Evolutionary conservation across 2,888 invertebrate species (phyloP).

Genomic region (Endomychus coccineus): DNA sequence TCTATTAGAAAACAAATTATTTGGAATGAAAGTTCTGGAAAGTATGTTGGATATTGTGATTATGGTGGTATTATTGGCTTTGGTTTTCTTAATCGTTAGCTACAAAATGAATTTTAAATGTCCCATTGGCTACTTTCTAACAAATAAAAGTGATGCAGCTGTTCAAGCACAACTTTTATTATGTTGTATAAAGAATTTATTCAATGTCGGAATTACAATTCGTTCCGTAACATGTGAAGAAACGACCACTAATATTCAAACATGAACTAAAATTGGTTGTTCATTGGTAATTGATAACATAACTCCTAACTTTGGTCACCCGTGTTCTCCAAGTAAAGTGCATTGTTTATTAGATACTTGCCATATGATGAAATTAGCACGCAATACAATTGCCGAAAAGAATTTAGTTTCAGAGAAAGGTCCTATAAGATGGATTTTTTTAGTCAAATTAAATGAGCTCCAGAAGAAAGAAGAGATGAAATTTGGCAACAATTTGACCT

Average conservation of each 20-base stretch:
- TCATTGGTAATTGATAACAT: slow-evolving; percentile 10
- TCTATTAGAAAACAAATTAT: slow-evolving; percentile 10
- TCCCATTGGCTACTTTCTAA: slow-evolving; percentile 23
- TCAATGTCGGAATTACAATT: too few relatives aligned
- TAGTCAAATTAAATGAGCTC: slow-evolving; percentile 16
- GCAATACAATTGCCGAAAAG: slow-evolving; percentile 19
- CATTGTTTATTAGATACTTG: slow-evolving; percentile 19
- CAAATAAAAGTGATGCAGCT: slow-evolving; percentile 18
- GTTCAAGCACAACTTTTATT: slow-evolving; percentile 17
- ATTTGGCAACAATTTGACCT: slow-evolving; percentile 22
- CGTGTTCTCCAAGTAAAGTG: slow-evolving; percentile 11
- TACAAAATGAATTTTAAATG: slow-evolving; percentile 19
- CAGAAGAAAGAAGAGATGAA: slow-evolving; percentile 20
- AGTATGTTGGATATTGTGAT: slow-evolving; percentile 17
- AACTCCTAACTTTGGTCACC: too few relatives aligned
- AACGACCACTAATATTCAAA: slow-evolving; percentile 17
- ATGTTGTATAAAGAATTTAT: slow-evolving; percentile 15
- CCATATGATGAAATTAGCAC: slow-evolving; percentile 20
- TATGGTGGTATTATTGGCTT: slow-evolving; percentile 17
- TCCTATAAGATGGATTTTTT: slow-evolving; percentile 11
- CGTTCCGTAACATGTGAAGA: slow-evolving; percentile 22
- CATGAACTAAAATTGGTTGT: slow-evolving; percentile 17
- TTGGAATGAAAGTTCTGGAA: slow-evolving; percentile 10
- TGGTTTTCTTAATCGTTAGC: slow-evolving; percentile 18
- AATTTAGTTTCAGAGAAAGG: slow-evolving; percentile 14